A percentile compares a stretch with the other conserved stretches of the same genome.
phyloP scores from a whole-genome alignment of 2,888 invertebrate genomes.

The Napeogenes sylphis region DNA sequence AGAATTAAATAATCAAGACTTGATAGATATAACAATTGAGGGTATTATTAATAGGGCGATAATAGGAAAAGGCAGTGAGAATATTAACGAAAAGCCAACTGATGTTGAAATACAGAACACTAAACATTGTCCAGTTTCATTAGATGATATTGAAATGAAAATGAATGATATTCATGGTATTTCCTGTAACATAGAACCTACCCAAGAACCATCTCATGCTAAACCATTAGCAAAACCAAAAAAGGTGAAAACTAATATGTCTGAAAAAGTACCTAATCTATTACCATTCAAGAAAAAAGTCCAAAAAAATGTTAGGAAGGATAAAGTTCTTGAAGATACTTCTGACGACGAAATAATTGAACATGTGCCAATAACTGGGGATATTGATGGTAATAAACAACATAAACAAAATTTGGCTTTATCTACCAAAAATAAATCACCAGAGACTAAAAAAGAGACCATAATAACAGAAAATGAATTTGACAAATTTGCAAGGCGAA shows the following conservation, averaged over 20 bases:
- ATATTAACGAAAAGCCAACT: conserved; percentile 36
- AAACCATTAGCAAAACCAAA: conserved; percentile 44
- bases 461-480: conserved; percentile 72
- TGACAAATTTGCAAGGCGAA: conserved; percentile 68
- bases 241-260: conserved; percentile 38
- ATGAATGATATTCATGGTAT: conserved; percentile 73
- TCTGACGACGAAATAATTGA: conserved; percentile 46
- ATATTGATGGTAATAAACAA: conserved; percentile 34
- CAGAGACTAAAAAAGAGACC: conserved; percentile 50
- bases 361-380: conserved; percentile 45
- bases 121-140: conserved; percentile 37
- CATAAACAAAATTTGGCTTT: conserved; percentile 18
- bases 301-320: conserved; percentile 36
- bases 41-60: conserved; percentile 59
- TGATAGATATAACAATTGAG: conserved; percentile 70
- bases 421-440: conserved; percentile 43
- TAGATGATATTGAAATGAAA: conserved; percentile 69
- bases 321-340: conserved; percentile 33
- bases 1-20: conserved; percentile 58
- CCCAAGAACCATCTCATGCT: conserved; percentile 52
- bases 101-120: conserved; percentile 24
- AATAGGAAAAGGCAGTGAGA: conserved; percentile 39
- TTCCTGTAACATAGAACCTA: conserved; percentile 59
- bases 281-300: conserved; percentile 45
- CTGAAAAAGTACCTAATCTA: conserved; percentile 46